A percentile compares a stretch with the other conserved stretches of the same genome.
These are phyloP conservation scores for Garra rufa DNA, from an alignment of 2,113 vertebrate species.

Conservation along the genomic window DNA sequence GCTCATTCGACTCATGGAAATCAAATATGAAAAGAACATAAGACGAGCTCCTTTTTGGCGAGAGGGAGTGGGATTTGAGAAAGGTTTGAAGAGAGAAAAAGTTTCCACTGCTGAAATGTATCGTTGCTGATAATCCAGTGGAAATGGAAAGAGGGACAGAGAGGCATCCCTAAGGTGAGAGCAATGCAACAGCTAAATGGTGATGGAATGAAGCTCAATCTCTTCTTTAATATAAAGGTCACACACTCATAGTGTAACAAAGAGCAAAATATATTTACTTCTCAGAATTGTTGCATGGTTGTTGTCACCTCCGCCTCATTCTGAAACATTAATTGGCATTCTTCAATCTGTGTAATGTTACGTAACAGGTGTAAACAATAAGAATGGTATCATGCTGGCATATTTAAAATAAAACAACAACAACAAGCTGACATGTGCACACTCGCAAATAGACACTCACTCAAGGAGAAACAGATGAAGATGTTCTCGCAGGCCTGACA, in stretches of 20 bases:
- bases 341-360: slow-evolving; percentile 50
- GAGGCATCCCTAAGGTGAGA: slow-evolving; percentile 52
- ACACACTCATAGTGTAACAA: slow-evolving; percentile 32
- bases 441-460: slow-evolving; percentile 37
- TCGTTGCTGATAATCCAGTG: slow-evolving; percentile 71
- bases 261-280: slow-evolving; percentile 25
- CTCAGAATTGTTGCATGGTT: slow-evolving; percentile 23
- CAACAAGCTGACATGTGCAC: slow-evolving; percentile 26
- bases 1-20: slow-evolving; percentile 64
- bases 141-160: slow-evolving; percentile 69
- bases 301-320: slow-evolving; percentile 40
- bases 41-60: slow-evolving; percentile 50
- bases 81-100: slow-evolving; percentile 54
- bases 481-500: slow-evolving; percentile 47
- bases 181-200: slow-evolving; percentile 56
- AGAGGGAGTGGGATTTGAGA: slow-evolving; percentile 49
- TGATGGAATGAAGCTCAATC: slow-evolving; percentile 58
- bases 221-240: slow-evolving; percentile 51
- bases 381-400: slow-evolving; percentile 38
- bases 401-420: not conserved
- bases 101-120: slow-evolving; percentile 67
- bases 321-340: slow-evolving; percentile 57
- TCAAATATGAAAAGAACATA: slow-evolving; percentile 59
- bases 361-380: slow-evolving; percentile 56
- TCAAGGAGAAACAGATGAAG: slow-evolving; percentile 49